Evolutionary conservation across 2,888 invertebrate genomes (phyloP).

Genomic region (Tetranychus truncatus): DNA sequence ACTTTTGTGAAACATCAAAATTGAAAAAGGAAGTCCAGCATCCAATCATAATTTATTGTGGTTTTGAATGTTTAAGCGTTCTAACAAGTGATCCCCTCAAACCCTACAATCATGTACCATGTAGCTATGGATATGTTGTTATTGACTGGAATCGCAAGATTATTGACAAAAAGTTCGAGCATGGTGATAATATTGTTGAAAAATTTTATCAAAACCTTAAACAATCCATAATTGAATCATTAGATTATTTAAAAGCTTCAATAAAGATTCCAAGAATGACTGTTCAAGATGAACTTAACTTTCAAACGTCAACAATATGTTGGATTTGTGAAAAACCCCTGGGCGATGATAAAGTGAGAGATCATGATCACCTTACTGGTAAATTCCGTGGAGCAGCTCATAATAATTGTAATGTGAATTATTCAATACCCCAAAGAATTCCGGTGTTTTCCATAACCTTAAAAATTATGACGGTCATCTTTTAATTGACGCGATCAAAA

Average conservation of each 20-base stretch:
- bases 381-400: background rate
- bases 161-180: background rate
- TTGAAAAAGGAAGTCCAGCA: background rate
- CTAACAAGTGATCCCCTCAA: background rate
- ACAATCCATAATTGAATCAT: background rate
- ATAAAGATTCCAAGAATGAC: background rate
- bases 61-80: background rate
- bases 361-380: conserved; percentile 5
- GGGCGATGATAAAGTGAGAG: background rate
- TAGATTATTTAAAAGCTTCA: background rate
- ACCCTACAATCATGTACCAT: background rate
- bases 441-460: background rate
- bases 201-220: background rate
- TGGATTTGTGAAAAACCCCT: background rate
- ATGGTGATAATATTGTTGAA: background rate
- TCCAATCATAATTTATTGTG: background rate
- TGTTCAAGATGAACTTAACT: background rate
- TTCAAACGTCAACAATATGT: background rate
- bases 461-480: background rate
- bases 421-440: background rate
- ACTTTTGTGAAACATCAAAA: background rate
- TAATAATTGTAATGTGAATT: background rate
- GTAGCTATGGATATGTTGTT: background rate
- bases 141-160: background rate
- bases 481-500: background rate